phyloP scores from a whole-genome alignment of 2,113 vertebrate genomes.

The Bubo blakistoni region DNA sequence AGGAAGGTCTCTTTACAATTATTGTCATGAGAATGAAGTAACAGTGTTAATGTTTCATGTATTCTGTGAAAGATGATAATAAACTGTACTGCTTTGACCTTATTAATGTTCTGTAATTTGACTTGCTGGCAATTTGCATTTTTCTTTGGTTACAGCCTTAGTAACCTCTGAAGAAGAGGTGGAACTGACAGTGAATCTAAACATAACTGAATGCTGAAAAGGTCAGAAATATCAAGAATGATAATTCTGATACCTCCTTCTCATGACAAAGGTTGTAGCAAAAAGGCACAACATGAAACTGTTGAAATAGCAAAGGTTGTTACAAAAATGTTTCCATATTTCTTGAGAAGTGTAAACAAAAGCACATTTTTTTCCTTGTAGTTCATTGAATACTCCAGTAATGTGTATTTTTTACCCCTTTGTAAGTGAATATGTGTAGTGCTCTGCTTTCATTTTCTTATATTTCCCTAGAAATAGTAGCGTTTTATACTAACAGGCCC shows the following conservation, averaged over 20 bases:
- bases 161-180: conserved; percentile 6
- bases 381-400: neutral
- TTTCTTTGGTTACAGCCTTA: conserved; percentile 2
- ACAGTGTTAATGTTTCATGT: conserved; percentile 7
- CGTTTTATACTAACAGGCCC: fast-evolving
- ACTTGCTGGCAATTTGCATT: conserved; percentile 19
- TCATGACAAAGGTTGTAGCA: neutral
- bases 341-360: neutral
- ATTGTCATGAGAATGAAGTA: conserved; percentile 37
- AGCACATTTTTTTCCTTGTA: neutral
- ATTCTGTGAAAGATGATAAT: conserved; percentile 37
- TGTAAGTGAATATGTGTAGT: neutral
- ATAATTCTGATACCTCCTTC: neutral
- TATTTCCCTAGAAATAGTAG: neutral
- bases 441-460: neutral
- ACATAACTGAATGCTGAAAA: conserved; percentile 6
- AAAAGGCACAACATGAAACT: neutral
- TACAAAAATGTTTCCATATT: neutral
- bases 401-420: neutral
- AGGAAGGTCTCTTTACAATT: conserved; percentile 27
- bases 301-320: neutral
- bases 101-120: conserved; percentile 50
- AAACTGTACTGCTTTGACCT: conserved; percentile 51
- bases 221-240: conserved; percentile 21
- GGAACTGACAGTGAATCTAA: conserved; percentile 9